phyloP scores from a whole-genome alignment of 2,888 invertebrate species.

The Yponomeuta plumbellus region DNA sequence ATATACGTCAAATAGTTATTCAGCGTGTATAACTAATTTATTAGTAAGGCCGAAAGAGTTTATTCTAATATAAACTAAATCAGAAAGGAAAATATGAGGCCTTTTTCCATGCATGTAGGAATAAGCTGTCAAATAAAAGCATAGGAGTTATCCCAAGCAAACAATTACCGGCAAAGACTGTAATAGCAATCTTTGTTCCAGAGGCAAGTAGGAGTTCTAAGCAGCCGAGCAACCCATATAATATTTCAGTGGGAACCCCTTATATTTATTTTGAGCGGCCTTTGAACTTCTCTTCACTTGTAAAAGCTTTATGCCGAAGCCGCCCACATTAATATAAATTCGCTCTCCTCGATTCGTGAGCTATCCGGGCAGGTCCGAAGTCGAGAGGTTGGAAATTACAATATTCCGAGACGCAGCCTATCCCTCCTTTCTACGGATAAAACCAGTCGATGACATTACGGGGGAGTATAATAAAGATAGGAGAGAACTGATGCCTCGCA shows the following conservation, averaged over 20 bases:
- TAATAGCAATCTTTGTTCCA: slow-evolving; percentile 13
- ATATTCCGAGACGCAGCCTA: slow-evolving; percentile 19
- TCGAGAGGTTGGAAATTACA: slow-evolving; percentile 17
- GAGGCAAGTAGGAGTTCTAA: not conserved
- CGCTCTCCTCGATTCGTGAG: slow-evolving; percentile 34
- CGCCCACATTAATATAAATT: slow-evolving; percentile 37
- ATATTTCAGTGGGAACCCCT: slow-evolving; percentile 14
- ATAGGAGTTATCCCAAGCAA: not conserved
- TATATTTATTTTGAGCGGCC: slow-evolving; percentile 22
- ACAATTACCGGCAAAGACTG: not conserved
- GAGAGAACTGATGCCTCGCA: slow-evolving; percentile 31
- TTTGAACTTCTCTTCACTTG: slow-evolving; percentile 22
- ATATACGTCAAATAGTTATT: no score
- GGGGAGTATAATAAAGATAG: slow-evolving; percentile 33
- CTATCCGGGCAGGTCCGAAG: slow-evolving; percentile 20
- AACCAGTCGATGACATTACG: slow-evolving; percentile 33
- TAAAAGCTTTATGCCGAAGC: slow-evolving; percentile 30
- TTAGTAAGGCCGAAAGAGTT: no score
- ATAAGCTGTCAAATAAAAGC: not conserved
- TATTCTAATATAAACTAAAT: not conserved
- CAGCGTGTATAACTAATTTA: no score
- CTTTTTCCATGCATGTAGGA: not conserved
- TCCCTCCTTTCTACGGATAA: slow-evolving; percentile 20
- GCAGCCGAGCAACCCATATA: not conserved
- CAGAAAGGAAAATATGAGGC: not conserved